A percentile compares a stretch with the other conserved stretches of the same genome.
phyloP scores from a whole-genome alignment of 1,140 invertebrate genomes.

The Eumaeus atala region DNA sequence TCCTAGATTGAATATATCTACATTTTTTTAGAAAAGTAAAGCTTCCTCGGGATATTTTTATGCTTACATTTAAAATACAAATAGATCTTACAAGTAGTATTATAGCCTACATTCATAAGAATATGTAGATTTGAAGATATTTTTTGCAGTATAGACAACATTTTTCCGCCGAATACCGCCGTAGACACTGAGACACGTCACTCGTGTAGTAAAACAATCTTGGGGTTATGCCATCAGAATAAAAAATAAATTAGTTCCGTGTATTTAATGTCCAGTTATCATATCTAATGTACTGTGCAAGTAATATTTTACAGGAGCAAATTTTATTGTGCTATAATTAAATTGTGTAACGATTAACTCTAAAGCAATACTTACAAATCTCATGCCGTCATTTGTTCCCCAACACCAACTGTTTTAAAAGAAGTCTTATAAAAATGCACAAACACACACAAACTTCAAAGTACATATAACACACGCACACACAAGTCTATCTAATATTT shows the following conservation, averaged over 20 bases:
- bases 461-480: conserved; percentile 41
- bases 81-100: conserved; percentile 51
- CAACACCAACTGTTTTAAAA: conserved; percentile 66
- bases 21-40: conserved; percentile 63
- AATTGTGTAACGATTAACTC: conserved; percentile 39
- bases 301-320: conserved; percentile 31
- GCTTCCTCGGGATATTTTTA: conserved; percentile 58
- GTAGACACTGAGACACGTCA: conserved; percentile 45
- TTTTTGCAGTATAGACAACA: conserved; percentile 19
- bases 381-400: conserved; percentile 66
- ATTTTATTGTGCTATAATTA: conserved; percentile 30
- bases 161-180: conserved; percentile 40
- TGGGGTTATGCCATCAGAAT: neutral
- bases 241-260: neutral
- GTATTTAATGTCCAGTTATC: neutral
- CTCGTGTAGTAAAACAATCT: neutral
- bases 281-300: conserved; percentile 24
- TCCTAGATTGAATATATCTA: conserved; percentile 44
- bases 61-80: conserved; percentile 57
- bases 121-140: conserved; percentile 49
- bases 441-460: conserved; percentile 42
- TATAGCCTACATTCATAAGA: conserved; percentile 70
- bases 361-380: conserved; percentile 68
- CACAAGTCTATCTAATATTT: conserved; percentile 46
- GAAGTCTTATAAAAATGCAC: conserved; percentile 52